A percentile compares a stretch with the other conserved stretches of the same genome.
These are phyloP conservation scores for Tanypteryx hageni DNA, from an alignment of 2,888 invertebrate species.

Conservation along the genomic window DNA sequence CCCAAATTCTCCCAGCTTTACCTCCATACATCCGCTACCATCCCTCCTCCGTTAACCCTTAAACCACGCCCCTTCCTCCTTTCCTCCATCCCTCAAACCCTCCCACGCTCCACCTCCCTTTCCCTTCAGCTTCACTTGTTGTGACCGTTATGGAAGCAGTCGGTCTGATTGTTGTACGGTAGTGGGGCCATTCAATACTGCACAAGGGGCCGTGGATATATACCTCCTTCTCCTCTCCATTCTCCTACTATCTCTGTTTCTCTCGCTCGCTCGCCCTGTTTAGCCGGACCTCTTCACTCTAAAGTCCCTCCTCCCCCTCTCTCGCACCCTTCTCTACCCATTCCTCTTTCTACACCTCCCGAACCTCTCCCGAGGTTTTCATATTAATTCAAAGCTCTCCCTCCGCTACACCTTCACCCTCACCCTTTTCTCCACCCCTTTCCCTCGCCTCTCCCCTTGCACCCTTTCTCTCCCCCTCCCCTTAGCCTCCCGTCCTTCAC, in stretches of 20 bases:
- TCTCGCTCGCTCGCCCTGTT: neutral
- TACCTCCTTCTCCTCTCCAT: neutral
- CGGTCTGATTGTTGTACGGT: constrained; percentile 63
- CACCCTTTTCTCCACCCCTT: neutral
- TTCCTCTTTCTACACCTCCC: constrained; percentile 49
- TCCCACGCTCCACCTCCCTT: neutral
- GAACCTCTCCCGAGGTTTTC: constrained; percentile 61
- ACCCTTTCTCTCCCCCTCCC: neutral
- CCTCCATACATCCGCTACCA: neutral
- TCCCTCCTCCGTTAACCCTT: neutral
- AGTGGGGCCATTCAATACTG: constrained; percentile 54
- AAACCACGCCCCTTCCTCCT: neutral
- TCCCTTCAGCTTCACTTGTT: constrained; percentile 15
- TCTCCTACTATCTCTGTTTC: neutral
- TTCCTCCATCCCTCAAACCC: neutral
- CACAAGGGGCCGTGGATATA: constrained; percentile 31
- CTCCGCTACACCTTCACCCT: neutral
- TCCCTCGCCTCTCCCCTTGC: neutral
- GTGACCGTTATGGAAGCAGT: constrained; percentile 64
- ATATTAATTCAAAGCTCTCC: constrained; percentile 56
- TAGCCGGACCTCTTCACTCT: constrained; percentile 51
- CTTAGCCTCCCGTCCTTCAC: constrained; percentile 20
- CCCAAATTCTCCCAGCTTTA: constrained; percentile 30
- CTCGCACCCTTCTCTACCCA: neutral
- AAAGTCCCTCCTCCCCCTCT: neutral